A percentile compares a stretch with the other conserved stretches of the same genome.
Conservation (phyloP, 1,140 invertebrate species). For the Ptiloglossa arizonensis region DNA sequence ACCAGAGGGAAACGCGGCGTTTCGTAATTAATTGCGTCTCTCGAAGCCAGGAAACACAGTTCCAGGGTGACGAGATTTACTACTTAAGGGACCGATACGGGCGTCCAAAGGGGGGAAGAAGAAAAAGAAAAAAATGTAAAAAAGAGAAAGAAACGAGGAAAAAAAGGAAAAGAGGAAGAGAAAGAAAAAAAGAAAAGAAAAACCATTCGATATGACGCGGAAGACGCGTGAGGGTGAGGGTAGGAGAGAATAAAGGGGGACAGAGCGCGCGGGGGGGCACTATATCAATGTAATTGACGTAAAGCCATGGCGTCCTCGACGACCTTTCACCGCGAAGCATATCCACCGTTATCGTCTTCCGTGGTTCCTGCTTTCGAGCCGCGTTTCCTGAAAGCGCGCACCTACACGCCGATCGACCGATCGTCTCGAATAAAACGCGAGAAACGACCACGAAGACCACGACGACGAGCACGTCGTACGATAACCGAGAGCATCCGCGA, state of each 20-base stretch:
- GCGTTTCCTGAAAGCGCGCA: conserved; percentile 59
- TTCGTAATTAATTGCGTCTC: conserved; percentile 20
- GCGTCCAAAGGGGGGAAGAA: background rate
- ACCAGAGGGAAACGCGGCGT: background rate
- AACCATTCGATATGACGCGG: conserved; percentile 32
- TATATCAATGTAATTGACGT: conserved; percentile 74
- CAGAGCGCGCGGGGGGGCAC: conserved; percentile 42
- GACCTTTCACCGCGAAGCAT: conserved; percentile 68
- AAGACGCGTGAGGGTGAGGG: conserved; percentile 2
- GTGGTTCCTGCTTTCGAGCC: conserved; percentile 45
- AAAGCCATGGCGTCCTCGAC: conserved; percentile 59
- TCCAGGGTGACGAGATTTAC: conserved; percentile 39
- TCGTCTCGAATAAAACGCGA: conserved; percentile 37
- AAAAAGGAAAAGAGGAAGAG: background rate
- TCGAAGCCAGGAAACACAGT: background rate
- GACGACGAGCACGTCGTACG: too few relatives aligned
- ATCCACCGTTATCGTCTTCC: conserved; percentile 69
- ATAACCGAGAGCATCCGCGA: background rate
- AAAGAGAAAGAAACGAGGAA: too few relatives aligned
- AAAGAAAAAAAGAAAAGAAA: background rate
- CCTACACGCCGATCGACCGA: conserved; percentile 44
- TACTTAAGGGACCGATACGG: conserved; percentile 27
- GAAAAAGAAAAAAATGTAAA: conserved; percentile 25
- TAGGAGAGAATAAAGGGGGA: conserved; percentile 39
- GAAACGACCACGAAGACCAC: background rate